Evolutionary conservation across 2,888 invertebrate genomes (phyloP).

Genomic region (Calameuta filiformis): DNA sequence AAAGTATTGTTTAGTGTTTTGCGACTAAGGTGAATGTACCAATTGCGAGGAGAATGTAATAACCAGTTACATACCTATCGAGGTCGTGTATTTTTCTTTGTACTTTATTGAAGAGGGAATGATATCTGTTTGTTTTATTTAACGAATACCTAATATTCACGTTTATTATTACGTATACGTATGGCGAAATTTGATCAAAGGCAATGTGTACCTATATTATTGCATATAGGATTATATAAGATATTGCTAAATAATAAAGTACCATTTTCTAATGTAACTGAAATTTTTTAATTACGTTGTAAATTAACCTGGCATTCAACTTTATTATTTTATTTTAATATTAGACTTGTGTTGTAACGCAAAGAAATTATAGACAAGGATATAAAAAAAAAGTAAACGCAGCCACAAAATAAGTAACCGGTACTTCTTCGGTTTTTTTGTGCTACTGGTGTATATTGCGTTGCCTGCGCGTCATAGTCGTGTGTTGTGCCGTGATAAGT

Average conservation of each 20-base stretch:
- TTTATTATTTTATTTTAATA: background rate
- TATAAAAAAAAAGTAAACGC: background rate
- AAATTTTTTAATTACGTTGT: background rate
- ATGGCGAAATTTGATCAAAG: background rate
- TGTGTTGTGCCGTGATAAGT: background rate
- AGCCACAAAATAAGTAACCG: background rate
- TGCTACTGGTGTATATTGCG: background rate
- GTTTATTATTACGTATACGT: background rate
- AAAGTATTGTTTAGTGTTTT: background rate
- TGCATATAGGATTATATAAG: constrained; percentile 25
- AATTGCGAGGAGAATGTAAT: background rate
- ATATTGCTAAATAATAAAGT: constrained; percentile 44
- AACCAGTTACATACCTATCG: background rate
- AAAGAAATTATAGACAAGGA: no score
- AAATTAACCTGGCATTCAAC: background rate
- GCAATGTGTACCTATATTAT: constrained; percentile 10
- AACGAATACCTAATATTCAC: background rate
- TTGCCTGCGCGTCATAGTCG: background rate
- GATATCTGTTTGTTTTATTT: background rate
- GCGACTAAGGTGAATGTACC: constrained; percentile 1
- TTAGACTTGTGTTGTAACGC: background rate
- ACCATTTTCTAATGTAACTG: constrained; percentile 12
- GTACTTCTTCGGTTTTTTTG: background rate
- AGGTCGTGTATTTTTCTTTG: background rate
- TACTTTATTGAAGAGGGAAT: background rate